Evolutionary conservation across 1,140 invertebrate species (phyloP), one percentile per base, ranked within the genome.

Genomic region (Drosophila busckii): DNA sequence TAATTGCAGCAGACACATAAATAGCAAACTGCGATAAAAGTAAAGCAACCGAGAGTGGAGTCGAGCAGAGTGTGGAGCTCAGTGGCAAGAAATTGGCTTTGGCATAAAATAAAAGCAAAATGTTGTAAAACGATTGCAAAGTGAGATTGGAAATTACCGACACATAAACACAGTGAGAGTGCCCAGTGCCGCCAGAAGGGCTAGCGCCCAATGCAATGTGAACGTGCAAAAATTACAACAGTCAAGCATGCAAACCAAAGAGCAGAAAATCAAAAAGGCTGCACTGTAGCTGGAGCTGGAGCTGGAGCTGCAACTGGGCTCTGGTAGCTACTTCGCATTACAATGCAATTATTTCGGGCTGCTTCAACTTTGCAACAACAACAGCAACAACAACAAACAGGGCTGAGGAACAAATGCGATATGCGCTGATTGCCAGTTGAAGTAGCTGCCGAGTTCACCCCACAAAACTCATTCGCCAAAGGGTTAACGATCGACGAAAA

Each of bases 1-100:
- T 85, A 85, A 85, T 85, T 85, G 83, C 82, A 60, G 59, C 83
- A 85, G 83, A 85, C 83, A 85, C 82, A 85, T 85, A 85, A 85
- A 85, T 85, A 85, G 75, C 66, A 65, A 80, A 59, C 70, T 82
- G 68, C 82, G 75, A 60, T 71, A 80, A 83, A 50, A 44, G 49
- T 25, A 70, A 82, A 59, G 38, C 56, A 67, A 46, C 46, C 22
- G 34, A 42, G 26, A 26, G 17, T 31, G 20, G 38, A 45, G 40
- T 38, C 32, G 23, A 26, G 29, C 25, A n/a, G 38, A 7, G 38
- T n/a, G 6, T 10, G 13, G 8, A 34, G 46, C 42, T 10, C 37
- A n/a, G n/a, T 52, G 55, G 46, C 32, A 13, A 49, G 38, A 35
- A 44, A 35, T 53, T 40, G 46, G 49, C 75, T 65, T 54, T 80